Evolutionary conservation across 1,140 invertebrate genomes (phyloP), one percentile per base, ranked within the genome.

Genomic region (Asobara japonica): DNA sequence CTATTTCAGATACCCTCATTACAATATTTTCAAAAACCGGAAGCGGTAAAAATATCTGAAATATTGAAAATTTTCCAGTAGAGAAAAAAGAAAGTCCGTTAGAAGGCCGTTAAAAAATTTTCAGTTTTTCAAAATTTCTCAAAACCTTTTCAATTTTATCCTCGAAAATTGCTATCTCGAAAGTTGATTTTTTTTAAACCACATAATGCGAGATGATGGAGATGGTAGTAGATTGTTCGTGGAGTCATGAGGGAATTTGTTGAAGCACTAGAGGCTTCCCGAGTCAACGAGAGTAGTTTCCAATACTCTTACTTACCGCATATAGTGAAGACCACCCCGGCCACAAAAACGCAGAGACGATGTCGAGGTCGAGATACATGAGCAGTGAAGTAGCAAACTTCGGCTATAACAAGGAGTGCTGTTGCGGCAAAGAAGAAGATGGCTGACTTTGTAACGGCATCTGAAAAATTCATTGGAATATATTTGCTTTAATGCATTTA

Each of bases 391-490:
- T 91, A 89, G 66, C 90, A 91, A 66, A 93, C 86, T 78, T 92
- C 89, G 36, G 91, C 92, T 72, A 90, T 86, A 71, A 91, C 85
- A 69, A 93, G 82, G 18, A 93, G 83, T 38, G 90, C 78, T 22
- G 91, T 88, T 2, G 91, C 91, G 13, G 89, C 82, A 71, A 92
- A 87, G 80, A 93, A 89, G 81, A 93, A 92, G 68, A 90, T 88
- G 8, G 91, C 90, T 3, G 92, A 92, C 78, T 90, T 90, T 20
- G 91, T 92, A 16, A 93, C 91, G 7, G 92, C 91, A 86, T 93
- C 92, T 93, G 77, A 61, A 76, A 78, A 65, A 79, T 78, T 79
- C 82, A 22, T 84, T 81, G 71, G 33, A 74, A 62, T 69, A 31
- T 62, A 69, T 33, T 56, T 1, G 10, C 10, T n/a, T 36, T 78